phyloP scores from a whole-genome alignment of 2,113 vertebrate genomes.

The Leptosomus discolor region DNA sequence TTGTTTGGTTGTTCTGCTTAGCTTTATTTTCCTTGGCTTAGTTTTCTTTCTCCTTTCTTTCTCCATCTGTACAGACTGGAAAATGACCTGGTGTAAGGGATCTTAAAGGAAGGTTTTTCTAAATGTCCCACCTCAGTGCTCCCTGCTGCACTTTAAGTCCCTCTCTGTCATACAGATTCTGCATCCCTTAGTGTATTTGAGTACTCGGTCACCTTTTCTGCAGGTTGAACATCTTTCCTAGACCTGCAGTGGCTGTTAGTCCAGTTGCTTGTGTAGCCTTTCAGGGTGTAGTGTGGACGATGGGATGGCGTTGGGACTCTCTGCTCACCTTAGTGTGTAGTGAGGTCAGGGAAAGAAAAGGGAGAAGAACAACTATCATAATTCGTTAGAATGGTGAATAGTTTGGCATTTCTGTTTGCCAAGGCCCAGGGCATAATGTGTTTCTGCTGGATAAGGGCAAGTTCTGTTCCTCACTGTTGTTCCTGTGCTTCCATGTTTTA shows the following conservation, averaged over 20 bases:
- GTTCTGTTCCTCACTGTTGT: rapidly evolving
- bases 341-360: neutral
- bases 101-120: neutral
- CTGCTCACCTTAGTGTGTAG: neutral
- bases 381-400: neutral
- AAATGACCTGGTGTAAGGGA: neutral
- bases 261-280: neutral
- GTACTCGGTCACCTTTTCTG: neutral
- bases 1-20: too few species aligned
- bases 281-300: rapidly evolving
- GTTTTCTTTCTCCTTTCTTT: neutral
- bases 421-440: neutral
- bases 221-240: neutral
- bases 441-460: neutral
- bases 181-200: neutral
- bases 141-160: neutral
- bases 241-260: neutral
- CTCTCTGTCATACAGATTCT: neutral
- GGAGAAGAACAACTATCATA: neutral
- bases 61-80: neutral
- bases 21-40: neutral
- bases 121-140: neutral
- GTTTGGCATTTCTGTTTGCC: neutral
- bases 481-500: neutral
- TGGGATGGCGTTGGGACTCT: neutral